A percentile compares a stretch with the other conserved stretches of the same genome.
phyloP scores from a whole-genome alignment of 1,140 invertebrate species.

The Tetragonula clypearis region DNA sequence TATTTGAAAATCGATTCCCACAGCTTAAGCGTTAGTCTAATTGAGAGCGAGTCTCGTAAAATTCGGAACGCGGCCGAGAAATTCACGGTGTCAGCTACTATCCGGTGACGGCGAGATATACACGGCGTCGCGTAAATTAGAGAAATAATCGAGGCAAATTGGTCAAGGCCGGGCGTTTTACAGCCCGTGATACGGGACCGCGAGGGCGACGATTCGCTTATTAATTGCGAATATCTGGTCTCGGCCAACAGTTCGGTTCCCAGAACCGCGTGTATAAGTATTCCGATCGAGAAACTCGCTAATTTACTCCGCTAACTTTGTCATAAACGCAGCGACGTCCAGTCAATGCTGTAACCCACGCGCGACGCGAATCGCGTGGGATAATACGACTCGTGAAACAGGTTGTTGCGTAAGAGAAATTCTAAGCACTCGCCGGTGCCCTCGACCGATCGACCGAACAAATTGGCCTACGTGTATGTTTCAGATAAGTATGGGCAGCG shows the following conservation, averaged over 20 bases:
- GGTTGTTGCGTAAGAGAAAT: conserved; percentile 68
- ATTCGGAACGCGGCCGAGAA: not conserved
- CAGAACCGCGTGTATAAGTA: not conserved
- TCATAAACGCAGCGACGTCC: conserved; percentile 58
- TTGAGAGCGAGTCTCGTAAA: not conserved
- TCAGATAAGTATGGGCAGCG: not conserved
- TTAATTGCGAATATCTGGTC: not conserved
- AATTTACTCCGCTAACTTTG: conserved; percentile 47
- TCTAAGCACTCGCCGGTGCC: conserved; percentile 42
- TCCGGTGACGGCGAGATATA: conserved; percentile 7
- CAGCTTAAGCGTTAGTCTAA: not conserved
- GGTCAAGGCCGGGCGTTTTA: not conserved
- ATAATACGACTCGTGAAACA: conserved; percentile 65
- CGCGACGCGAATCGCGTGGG: conserved; percentile 65
- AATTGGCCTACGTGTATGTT: conserved; percentile 32
- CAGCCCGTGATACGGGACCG: not conserved
- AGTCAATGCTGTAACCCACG: conserved; percentile 67
- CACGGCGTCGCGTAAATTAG: conserved; percentile 11
- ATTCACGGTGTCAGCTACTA: not conserved
- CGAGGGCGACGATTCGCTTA: not conserved
- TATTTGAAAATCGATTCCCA: not conserved
- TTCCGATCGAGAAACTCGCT: not conserved
- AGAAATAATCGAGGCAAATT: conserved; percentile 29
- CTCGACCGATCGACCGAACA: conserved; percentile 16
- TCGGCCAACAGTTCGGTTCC: not conserved